Conservation (phyloP, 2,113 vertebrate genomes). For the western clawed frog (Xenopus tropicalis) region UCB_Xtro_10.0 CM004445.2:35223001-35223500, state of each 20-base stretch:
- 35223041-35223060: too few relatives aligned
- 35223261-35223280: constrained; percentile 1
- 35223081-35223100: background rate
- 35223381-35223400: background rate
- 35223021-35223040: too few relatives aligned
- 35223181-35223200: background rate
- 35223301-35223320: constrained; percentile 13
- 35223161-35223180: background rate
- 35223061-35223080: too few relatives aligned
- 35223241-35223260: background rate
- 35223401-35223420: constrained; percentile 1
- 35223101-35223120: background rate
- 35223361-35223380: constrained; percentile 11
- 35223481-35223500: too few relatives aligned
- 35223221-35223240: constrained; percentile 1
- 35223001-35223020: too few relatives aligned
- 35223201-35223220: constrained; percentile 7
- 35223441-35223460: constrained; percentile 15
- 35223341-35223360: constrained; percentile 20
- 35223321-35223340: background rate
- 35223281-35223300: constrained; percentile 1
- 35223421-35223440: background rate
- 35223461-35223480: constrained; percentile 3
- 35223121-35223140: constrained; percentile 2
- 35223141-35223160: background rate